Evolutionary conservation across 2,113 vertebrate genomes (phyloP).

Genomic region (Cryptotis parvus): DNA sequence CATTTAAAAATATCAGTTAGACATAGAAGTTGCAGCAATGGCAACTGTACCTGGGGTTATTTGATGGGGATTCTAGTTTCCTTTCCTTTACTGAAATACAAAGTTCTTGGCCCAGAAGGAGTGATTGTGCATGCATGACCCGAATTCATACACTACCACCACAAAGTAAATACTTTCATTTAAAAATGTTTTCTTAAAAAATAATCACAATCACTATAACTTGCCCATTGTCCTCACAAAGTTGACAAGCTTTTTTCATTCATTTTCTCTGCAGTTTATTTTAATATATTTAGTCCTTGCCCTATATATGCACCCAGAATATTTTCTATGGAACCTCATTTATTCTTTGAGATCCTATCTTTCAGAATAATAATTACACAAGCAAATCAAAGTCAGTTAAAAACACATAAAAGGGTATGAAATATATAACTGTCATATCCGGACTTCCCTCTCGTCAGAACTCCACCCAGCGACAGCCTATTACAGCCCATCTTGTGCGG

Average conservation of each 20-base stretch:
- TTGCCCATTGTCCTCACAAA: background rate
- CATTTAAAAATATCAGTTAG: background rate
- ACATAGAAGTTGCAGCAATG: background rate
- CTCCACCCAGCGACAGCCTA: too few species aligned
- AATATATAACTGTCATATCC: background rate
- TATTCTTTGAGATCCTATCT: background rate
- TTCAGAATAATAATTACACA: slow-evolving; percentile 20
- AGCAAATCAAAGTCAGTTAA: background rate
- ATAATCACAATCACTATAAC: background rate
- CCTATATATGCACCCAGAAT: background rate
- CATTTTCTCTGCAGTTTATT: background rate
- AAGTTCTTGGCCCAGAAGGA: background rate
- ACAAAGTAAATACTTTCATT: background rate
- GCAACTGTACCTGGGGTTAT: background rate
- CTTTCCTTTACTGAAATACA: background rate
- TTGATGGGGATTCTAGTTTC: background rate
- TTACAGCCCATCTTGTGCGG: too few species aligned
- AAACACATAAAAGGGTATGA: background rate
- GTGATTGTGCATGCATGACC: too few species aligned
- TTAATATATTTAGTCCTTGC: background rate
- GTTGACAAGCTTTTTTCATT: background rate
- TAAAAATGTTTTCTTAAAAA: background rate
- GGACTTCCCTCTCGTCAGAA: too few species aligned
- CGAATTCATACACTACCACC: too few species aligned
- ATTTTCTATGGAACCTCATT: background rate